Evolutionary conservation across 1,140 invertebrate species (phyloP).

Genomic region (Carposina sasakii): DNA sequence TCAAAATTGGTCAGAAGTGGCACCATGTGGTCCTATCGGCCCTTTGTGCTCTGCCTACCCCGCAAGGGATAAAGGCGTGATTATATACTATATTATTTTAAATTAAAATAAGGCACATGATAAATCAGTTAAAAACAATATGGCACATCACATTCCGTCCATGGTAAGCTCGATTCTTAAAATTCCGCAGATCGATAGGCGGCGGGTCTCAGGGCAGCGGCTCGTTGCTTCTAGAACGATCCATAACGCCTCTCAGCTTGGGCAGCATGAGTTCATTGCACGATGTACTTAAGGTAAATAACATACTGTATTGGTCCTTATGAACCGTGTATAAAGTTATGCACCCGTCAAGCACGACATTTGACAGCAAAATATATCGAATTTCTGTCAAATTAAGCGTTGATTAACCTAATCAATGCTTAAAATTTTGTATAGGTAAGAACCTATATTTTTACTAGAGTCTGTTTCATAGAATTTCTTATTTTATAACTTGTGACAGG

Average conservation of each 20-base stretch:
- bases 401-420: background rate
- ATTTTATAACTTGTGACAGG: background rate
- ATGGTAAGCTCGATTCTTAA: too few relatives aligned
- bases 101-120: too few relatives aligned
- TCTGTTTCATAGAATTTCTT: background rate
- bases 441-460: background rate
- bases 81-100: too few relatives aligned
- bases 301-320: background rate
- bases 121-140: too few relatives aligned
- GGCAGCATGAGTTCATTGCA: slow-evolving; percentile 83
- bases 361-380: background rate
- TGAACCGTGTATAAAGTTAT: background rate
- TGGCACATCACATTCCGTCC: too few relatives aligned
- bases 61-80: too few relatives aligned
- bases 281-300: slow-evolving; percentile 75
- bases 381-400: too few relatives aligned
- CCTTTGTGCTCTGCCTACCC: too few relatives aligned
- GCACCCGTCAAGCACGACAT: background rate
- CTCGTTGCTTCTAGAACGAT: slow-evolving; percentile 72
- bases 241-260: slow-evolving; percentile 77
- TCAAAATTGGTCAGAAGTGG: too few relatives aligned
- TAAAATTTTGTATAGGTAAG: background rate
- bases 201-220: slow-evolving; percentile 66
- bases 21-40: too few relatives aligned
- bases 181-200: slow-evolving; percentile 49